Percentiles rank a stretch among this genome's conserved stretches.
phyloP scores from a whole-genome alignment of 2,888 invertebrate genomes.

The Anarsia innoxiella region DNA sequence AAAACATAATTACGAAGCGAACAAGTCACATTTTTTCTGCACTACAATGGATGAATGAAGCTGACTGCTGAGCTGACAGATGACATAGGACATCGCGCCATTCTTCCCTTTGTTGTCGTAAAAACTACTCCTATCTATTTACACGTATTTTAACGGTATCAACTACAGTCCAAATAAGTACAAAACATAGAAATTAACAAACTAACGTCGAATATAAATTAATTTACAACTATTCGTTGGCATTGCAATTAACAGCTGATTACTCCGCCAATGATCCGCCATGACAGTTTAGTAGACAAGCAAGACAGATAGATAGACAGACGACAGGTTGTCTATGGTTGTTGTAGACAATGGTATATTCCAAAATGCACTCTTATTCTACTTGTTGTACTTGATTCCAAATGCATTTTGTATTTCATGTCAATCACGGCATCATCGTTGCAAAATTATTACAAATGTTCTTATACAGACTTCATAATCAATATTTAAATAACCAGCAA shows the following conservation, averaged over 20 bases:
- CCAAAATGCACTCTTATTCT: no score
- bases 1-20: constrained; percentile 57
- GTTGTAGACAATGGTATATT: no score
- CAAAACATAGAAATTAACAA: constrained; percentile 22
- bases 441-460: no score
- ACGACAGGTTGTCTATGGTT: constrained; percentile 34
- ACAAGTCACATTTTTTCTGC: constrained; percentile 72
- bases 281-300: no score
- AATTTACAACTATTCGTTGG: constrained; percentile 45
- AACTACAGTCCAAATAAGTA: constrained; percentile 22
- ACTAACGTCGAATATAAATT: constrained; percentile 29
- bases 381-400: no score
- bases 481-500: no score
- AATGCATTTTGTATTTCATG: no score
- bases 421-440: no score
- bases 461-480: no score
- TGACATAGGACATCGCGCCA: constrained; percentile 71
- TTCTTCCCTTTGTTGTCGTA: constrained; percentile 37
- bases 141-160: constrained; percentile 20
- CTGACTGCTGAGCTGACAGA: constrained; percentile 47
- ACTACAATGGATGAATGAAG: constrained; percentile 69
- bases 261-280: constrained; percentile 71
- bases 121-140: constrained; percentile 22
- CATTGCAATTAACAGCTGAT: constrained; percentile 72
- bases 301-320: no score